Base-by-base conservation (phyloP, 2,113 vertebrate species). In the Misgurnus mizolepis region DNA sequence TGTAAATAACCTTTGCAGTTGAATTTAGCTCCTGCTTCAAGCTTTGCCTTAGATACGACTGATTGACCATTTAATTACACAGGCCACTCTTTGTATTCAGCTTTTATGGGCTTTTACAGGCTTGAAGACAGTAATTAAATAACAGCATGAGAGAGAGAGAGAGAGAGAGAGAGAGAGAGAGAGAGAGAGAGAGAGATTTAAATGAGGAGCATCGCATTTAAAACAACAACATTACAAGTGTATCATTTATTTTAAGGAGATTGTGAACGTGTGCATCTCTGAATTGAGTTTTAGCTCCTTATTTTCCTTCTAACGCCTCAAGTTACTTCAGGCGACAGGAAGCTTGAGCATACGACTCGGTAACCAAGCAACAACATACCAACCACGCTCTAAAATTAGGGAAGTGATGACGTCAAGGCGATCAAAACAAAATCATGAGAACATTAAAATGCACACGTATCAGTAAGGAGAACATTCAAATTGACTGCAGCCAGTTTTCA, bases 301-400 rank as follows among this genome's bases (percentile, higher is more conserved):
- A 62, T 85, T 85, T 86, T 84, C 73, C 9, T 71, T 53, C 41
- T 64, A 76, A 79, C 58, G 80, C 79, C 80, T 80, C 66, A 81
- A 80, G 76, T 80, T 81, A 83, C 82, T 84, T 84, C 67, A 56
- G 69, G 76, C 83, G 72, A 81, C 81, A 81, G 72, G 68, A 84
- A 84, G 83, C 83, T 83, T 68, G 62, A 83, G 79, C 47, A 80
- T 81, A 81, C 83, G 45, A 66, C 70, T 86, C 75, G 53, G 87
- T 88, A 85, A 84, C 87, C 81, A 84, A 83, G 87, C 87, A 88
- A 88, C 87, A 75, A 82, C 67, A 75, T 76, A 64, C 74, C 74
- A 56, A 74, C 73, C 67, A 58, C 3, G 71, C 83, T 80, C 87
- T 88, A 88, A 88, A 88, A 88, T 88, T 88, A 86, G 87, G 85